Evolutionary conservation across 2,888 invertebrate species (phyloP), one percentile per base, ranked within the genome.

Genomic region (Hypomecis punctinalis): DNA sequence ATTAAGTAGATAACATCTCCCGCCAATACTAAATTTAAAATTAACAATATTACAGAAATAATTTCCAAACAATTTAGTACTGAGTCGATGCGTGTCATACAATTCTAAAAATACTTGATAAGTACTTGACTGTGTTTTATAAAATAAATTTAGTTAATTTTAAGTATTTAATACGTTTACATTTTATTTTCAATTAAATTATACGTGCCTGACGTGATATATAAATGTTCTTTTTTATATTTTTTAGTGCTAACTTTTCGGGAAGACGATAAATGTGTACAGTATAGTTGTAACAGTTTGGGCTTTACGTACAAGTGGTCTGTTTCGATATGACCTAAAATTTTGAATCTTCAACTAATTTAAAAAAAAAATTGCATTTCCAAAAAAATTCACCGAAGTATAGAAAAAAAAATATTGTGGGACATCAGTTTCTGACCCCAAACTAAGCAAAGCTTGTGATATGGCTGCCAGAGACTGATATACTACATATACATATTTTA

Each of bases 11-110:
- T n/a, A 42, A 51, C n/a, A 68, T 66, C 69, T 66, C 67, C 71
- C 69, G 61, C 71, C 66, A 39, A 66, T 51, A 61, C 37, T 47
- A 65, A 63, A 63, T 61, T 52, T 42, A 66, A 46, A 45, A 7
- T 39, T 39, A 23, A 58, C 23, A 56, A 53, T 53, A 60, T 57
- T 53, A 53, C 55, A 43, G 33, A 6, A n/a, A 42, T 49, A 36
- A 55, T 1, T 5, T 43, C 48, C 8, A 45, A 54, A 36, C 33
- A 49, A 35, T 36, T 23, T 43, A 43, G 48, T 48, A 37, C 33
- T 55, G 49, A 60, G 59, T 36, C 35, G 58, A 63, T 59, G 55
- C 43, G 63, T 59, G 57, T 51, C 57, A 62, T 35, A 40, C 48
- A 56, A 40, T 52, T 40, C 10, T 42, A 33, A n/a, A n/a, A n/a